Percentiles rank a stretch among this genome's conserved stretches.
Conservation (phyloP, 2,113 vertebrate genomes). For the Eleginops maclovinus region DNA sequence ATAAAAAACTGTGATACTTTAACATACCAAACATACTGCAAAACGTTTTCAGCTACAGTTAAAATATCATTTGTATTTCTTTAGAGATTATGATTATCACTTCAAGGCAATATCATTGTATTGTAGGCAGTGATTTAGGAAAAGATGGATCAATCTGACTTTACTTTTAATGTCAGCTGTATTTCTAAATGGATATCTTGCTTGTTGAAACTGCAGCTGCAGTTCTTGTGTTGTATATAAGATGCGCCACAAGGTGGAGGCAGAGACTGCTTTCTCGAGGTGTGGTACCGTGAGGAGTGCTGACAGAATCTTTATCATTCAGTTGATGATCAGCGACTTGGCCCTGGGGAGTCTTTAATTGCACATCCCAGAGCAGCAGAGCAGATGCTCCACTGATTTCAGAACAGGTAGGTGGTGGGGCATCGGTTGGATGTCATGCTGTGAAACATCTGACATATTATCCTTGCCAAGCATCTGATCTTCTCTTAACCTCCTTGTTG, state of each 20-base stretch:
- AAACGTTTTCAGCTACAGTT: too few species aligned
- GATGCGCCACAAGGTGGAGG: constrained; percentile 66
- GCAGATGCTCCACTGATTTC: constrained; percentile 37
- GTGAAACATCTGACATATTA: constrained; percentile 17
- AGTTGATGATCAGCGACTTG: constrained; percentile 11
- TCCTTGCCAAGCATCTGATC: constrained; percentile 7
- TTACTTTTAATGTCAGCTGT: not conserved
- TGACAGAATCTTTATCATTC: constrained; percentile 5
- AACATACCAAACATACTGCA: too few species aligned
- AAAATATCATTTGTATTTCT: not conserved
- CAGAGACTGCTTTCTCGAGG: constrained; percentile 46
- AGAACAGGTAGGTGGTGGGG: not conserved
- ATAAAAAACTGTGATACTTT: too few species aligned
- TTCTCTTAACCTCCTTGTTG: constrained; percentile 6
- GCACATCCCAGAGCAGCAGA: constrained; percentile 3
- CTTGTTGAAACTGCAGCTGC: not conserved
- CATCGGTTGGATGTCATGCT: constrained; percentile 5
- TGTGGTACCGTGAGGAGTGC: not conserved
- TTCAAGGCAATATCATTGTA: not conserved
- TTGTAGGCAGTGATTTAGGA: not conserved
- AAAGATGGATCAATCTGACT: not conserved
- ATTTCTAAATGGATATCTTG: not conserved
- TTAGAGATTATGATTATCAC: too few species aligned
- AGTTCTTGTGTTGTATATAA: not conserved
- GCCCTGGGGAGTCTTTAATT: not conserved